Percentiles rank a stretch among this genome's conserved stretches.
phyloP scores from a whole-genome alignment of 2,888 invertebrate species.

The Melanargia galathea region DNA sequence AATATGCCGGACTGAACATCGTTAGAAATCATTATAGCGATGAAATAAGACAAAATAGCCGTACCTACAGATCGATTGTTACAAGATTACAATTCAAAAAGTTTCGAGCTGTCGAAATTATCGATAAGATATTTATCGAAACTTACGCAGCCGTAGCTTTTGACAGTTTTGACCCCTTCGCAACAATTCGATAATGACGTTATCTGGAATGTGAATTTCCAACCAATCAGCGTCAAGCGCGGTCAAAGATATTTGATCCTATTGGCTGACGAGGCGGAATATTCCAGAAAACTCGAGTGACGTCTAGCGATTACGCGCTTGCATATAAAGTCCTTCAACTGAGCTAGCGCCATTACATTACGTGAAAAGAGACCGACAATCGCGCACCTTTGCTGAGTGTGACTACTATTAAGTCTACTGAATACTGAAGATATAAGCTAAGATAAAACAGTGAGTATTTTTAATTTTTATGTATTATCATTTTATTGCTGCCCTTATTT shows the following conservation, averaged over 20 bases:
- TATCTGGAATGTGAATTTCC: conserved; percentile 40
- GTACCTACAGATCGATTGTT: too few relatives aligned
- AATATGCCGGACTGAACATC: too few relatives aligned
- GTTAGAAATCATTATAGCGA: too few relatives aligned
- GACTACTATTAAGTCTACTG: conserved; percentile 63
- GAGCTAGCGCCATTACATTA: conserved; percentile 66
- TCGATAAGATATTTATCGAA: conserved; percentile 11
- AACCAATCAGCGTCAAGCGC: conserved; percentile 57
- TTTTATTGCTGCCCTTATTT: conserved; percentile 16
- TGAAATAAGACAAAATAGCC: too few relatives aligned
- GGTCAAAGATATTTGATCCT: conserved; percentile 42
- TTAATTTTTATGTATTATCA: conserved; percentile 21
- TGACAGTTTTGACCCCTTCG: conserved; percentile 38
- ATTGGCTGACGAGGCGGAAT: conserved; percentile 66
- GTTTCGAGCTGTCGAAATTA: background rate
- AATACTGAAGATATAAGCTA: conserved; percentile 52
- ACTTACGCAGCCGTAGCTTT: conserved; percentile 45
- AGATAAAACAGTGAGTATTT: conserved; percentile 63
- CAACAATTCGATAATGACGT: conserved; percentile 13
- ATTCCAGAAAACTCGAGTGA: conserved; percentile 75
- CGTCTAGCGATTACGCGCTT: conserved; percentile 59
- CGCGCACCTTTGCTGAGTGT: conserved; percentile 77
- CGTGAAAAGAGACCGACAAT: conserved; percentile 74
- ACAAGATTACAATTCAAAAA: too few relatives aligned
- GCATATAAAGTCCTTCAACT: conserved; percentile 55